Base-by-base conservation (phyloP, 2,888 invertebrate species). In the Clistopyga incitator region DNA sequence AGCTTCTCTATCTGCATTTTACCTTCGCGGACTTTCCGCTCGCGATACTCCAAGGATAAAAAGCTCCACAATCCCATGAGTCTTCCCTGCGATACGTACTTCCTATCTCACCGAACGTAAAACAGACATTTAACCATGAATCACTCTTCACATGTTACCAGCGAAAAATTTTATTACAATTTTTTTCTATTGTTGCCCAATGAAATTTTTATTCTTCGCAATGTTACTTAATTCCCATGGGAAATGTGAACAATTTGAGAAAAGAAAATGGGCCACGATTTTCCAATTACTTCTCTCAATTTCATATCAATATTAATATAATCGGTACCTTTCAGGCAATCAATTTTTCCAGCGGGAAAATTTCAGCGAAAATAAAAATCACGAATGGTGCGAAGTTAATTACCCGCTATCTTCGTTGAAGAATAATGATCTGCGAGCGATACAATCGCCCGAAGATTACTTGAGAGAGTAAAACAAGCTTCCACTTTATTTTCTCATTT, bases 1-100 rank as follows among this genome's bases (percentile, higher is more conserved):
- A 29, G 59, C 13, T 38, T 18, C 34, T 61, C 38, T 38, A 38
- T 34, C 61, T 38, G 23, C 61, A 61, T 61, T 61, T 61, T 61
- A n/a, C 18, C 61, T 61, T 61, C 18, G 34, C n/a, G 34, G 18
- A 61, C 38, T 15, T 38, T 38, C 38, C 18, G 13, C 23, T 25
- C 3, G 54, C 54, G 8, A 18, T 20, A 56, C 23, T 23, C 25
- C 3, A 23, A 10, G 2, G 8, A 8, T 10, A 23, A 56, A 56
- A 23, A 56, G 10, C 56, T 23, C 20, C 13, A 56, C 23, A 56
- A 56, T 56, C 23, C 11, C 23, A 56, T 23, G 11, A 23, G 20
- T 13, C 11, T 56, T 6, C 13, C 20, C 23, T 11, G 23, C 13
- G 23, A 56, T 56, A 11, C 56, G 52, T 20, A 52, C 20, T 20